Evolutionary conservation across 92 coral and sea anemone genomes (phyloP), one percentile per base, ranked within the genome.

Genomic region (Pocillopora meandrina): DNA sequence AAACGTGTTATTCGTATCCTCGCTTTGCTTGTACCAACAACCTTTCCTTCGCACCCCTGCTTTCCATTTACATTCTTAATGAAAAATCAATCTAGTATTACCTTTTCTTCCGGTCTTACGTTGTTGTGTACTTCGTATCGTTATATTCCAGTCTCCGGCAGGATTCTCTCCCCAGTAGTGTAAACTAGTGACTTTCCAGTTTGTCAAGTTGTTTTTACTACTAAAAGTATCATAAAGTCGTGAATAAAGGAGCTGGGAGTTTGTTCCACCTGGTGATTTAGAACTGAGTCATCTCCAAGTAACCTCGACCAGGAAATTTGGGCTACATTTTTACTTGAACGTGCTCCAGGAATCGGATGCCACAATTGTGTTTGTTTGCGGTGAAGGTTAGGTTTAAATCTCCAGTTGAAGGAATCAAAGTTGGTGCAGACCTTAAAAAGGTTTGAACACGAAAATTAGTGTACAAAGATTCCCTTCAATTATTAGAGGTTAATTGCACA

Each of bases 101-200:
- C 49, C 49, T 42, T 42, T 42, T 5, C 5, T 2, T 42, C 49
- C 5, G 49, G 2, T 2, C 49, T 2, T 42, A 2, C 49, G 49
- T 74, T 8, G 33, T 62, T 15, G 57, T 60, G 78, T 36, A 18
- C 77, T 85, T 23, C 74, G 0, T 23, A 86, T 79, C 1, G 7
- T 59, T 34, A 86, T 71, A 0, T 61, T 80, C 90, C 90, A 86
- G 10, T 79, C 71, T 36, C 90, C 90, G 18, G 21, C 10, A 42
- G 91, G 79, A 12, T 85, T 73, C 52, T 91, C 94, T 72, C 94
- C 94, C 94, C 94, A 91, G 71, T 79, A 88, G 42, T 88, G 91
- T 52, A 91, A 65, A 61, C 90, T 88, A 23, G 82, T 85, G 10
- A 88, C 83, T 17, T 61, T 36, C 87, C 83, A 81, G 73, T 88